phyloP scores from a whole-genome alignment of 2,888 invertebrate species.

The Ommatoiulus sabulosus region DNA sequence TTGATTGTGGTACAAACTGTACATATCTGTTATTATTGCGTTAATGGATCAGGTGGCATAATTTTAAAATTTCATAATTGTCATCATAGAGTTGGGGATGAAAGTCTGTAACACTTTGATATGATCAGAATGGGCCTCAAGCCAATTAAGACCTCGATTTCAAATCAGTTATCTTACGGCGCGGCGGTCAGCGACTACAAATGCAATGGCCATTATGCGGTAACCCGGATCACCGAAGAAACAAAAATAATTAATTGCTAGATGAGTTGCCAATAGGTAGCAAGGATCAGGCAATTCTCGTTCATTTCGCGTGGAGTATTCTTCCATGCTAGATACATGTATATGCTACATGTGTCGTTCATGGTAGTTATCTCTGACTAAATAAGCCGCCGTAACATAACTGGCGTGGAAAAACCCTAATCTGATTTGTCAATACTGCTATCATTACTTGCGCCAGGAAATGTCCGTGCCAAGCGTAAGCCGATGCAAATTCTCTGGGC shows the following conservation, averaged over 20 bases:
- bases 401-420: background rate
- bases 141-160: background rate
- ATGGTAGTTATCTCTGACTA: background rate
- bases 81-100: too few relatives aligned
- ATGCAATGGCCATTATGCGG: background rate
- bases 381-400: background rate
- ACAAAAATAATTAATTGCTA: too few relatives aligned
- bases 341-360: background rate
- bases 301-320: background rate
- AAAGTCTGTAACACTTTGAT: background rate
- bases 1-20: too few relatives aligned
- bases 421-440: background rate
- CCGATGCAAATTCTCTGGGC: slow-evolving; percentile 3
- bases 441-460: background rate
- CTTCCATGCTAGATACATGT: background rate
- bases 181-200: background rate
- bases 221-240: background rate
- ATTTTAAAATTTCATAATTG: background rate
- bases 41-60: slow-evolving; percentile 1
- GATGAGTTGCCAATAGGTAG: too few relatives aligned
- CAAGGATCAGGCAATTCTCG: too few relatives aligned
- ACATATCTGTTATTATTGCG: background rate
- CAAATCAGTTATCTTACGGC: background rate
- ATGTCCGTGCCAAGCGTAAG: background rate
- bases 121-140: background rate